Base-by-base conservation (phyloP, 2,888 invertebrate species). In the Cephus pygmeus region DNA sequence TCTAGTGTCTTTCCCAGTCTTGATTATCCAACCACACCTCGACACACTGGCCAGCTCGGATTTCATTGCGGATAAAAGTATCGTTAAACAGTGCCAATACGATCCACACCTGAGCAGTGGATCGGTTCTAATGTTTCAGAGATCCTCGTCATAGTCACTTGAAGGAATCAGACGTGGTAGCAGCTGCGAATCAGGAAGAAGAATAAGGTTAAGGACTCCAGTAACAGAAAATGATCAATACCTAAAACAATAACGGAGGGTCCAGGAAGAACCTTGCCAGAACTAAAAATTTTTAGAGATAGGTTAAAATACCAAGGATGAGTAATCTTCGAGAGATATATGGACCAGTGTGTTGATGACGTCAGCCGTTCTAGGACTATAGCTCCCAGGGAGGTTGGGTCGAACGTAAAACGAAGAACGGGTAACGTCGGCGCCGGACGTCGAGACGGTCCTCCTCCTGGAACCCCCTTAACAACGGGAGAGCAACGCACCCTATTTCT, bases 311-410 rank as follows among this genome's bases (percentile, higher is more conserved):
- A 79, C 80, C 68, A 76, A 73, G 79, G 82, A 77, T 83, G 82
- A 83, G 78, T 80, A 83, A 82, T 81, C 82, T 75, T 34, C 31
- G 9, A 71, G 74, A 35, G 35, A 73, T n/a, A 34, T 34, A 73
- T 34, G 15, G n/a, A 4, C 81, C 35, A 34, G 34, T 79, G 81
- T 79, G 83, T n/a, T n/a, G 76, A 73, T 83, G 83, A 83, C 83
- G 80, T 83, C 83, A 83, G 69, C 78, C 34, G 75, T 79, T 78
- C 75, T 76, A 76, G 83, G 83, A 81, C 82, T 78, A 80, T 79
- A 83, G 83, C 81, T 81, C 83, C 80, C 77, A 33, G 69, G 69
- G 6, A 15, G 31, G 23, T 1, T 56, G 12, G 71, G 71, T 33
- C 69, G 31, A 69, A 69, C 69, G 69, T 15, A 9, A 71, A 71